Base-by-base conservation (phyloP, 2,113 vertebrate genomes). In the Melozone crissalis region DNA sequence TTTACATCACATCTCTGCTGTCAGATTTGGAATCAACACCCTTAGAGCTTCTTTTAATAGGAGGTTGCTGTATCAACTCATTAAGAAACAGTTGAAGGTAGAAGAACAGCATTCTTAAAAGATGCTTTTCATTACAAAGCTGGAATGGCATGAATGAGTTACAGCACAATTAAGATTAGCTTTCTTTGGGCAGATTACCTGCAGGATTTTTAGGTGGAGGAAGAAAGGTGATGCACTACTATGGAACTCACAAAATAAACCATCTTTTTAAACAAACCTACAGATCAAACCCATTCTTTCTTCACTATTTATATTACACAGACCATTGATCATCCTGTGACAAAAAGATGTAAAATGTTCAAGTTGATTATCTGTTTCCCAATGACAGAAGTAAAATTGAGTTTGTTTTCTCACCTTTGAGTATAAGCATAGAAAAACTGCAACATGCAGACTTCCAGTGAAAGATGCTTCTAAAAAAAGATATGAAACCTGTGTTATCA, bases 371-470 rank as follows among this genome's bases (percentile, higher is more conserved):
- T 31, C 23, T 78, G n/a, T 10, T 79, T 84, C 39, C 76, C 22
- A 3, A 35, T 55, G 41, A 75, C 15, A 86, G 57, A 78, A 88
- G 83, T 71, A 41, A 74, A 86, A 63, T 39, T 35, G 19, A 79
- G 68, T 10, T 73, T 90, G 26, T 74, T 86, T 35, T 91, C 98
- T 98, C 97, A 99, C 99, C 99, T 99, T 97, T 99, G 99, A 90
- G 99, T 99, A 82, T 99, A 99, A 57, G 99, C 99, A 96, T 99
- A 99, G 98, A 99, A 99, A 98, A 99, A 99, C 97, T 99, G 99
- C 97, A 99, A 98, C 99, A 99, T 99, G 97, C 99, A 99, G 92
- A 99, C 99, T 97, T 99, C 99, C 96, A 99, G 96, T 47, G 99
- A 99, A 79, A 99, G 98, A 94, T 99, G 99, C 96, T 99, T 99